Conservation (phyloP, 92 coral and sea anemone genomes). For the Paragorgia papillata region DNA sequence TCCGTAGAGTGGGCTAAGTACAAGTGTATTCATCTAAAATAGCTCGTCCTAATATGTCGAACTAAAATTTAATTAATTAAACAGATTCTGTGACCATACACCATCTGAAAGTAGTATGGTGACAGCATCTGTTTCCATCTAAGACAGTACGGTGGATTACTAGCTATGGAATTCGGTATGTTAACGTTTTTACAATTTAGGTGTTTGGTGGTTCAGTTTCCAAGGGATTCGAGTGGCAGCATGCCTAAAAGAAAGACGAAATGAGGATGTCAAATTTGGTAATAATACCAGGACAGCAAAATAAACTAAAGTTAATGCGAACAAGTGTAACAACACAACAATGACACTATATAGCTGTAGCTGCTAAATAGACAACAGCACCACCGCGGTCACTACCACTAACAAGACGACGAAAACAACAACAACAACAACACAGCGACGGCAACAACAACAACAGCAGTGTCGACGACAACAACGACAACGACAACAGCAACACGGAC, state of each 20-base stretch:
- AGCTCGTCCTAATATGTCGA: no score
- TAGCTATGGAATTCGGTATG: background rate
- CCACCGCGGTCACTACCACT: no score
- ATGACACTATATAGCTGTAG: no score
- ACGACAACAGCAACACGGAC: background rate
- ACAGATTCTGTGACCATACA: no score
- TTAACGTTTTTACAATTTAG: background rate
- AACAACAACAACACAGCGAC: background rate
- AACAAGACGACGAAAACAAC: no score
- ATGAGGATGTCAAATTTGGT: background rate
- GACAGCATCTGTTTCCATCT: background rate
- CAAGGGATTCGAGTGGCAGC: conserved; percentile 10
- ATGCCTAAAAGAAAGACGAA: conserved; percentile 8
- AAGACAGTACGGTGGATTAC: background rate
- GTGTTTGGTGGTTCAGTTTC: background rate
- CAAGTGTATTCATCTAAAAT: no score
- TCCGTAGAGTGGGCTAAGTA: no score
- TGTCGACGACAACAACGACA: background rate
- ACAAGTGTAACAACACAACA: no score
- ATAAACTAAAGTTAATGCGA: no score
- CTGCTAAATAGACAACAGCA: no score
- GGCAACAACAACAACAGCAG: background rate
- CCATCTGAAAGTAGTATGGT: no score
- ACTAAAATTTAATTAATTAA: no score
- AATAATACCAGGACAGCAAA: background rate